Conservation (phyloP, 2,888 invertebrate species). For the Alentia gelatinosa region DNA sequence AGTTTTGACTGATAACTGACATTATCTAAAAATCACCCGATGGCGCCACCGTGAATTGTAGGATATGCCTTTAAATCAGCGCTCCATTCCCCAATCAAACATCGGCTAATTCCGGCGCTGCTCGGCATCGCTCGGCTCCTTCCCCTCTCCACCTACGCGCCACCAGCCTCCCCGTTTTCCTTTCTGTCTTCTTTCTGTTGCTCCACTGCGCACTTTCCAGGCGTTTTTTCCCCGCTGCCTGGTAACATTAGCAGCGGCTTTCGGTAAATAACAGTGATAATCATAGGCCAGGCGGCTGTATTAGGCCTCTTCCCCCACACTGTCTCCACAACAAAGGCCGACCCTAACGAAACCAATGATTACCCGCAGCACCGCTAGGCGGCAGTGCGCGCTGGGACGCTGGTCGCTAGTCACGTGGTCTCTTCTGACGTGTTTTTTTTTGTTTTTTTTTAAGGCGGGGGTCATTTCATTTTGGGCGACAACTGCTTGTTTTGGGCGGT, state of each 20-base stretch:
- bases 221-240: not conserved
- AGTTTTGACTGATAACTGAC: too few species aligned
- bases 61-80: too few species aligned
- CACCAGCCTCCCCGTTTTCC: not conserved
- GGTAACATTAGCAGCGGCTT: not conserved
- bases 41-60: too few species aligned
- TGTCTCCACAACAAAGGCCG: slow-evolving; percentile 15
- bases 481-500: not conserved
- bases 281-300: not conserved
- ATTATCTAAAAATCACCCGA: too few species aligned
- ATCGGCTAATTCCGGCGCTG: not conserved
- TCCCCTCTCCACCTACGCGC: not conserved
- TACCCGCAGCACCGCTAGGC: not conserved
- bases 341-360: slow-evolving; percentile 37
- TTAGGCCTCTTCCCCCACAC: slow-evolving; percentile 19
- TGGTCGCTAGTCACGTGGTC: not conserved
- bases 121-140: not conserved
- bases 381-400: not conserved
- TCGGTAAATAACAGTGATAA: not conserved
- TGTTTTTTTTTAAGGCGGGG: not conserved
- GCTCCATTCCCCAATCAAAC: not conserved
- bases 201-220: not conserved
- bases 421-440: not conserved
- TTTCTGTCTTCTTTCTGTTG: not conserved
- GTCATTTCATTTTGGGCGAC: not conserved